Conservation (phyloP, 2,888 invertebrate genomes). For the Philereme vetulata region DNA sequence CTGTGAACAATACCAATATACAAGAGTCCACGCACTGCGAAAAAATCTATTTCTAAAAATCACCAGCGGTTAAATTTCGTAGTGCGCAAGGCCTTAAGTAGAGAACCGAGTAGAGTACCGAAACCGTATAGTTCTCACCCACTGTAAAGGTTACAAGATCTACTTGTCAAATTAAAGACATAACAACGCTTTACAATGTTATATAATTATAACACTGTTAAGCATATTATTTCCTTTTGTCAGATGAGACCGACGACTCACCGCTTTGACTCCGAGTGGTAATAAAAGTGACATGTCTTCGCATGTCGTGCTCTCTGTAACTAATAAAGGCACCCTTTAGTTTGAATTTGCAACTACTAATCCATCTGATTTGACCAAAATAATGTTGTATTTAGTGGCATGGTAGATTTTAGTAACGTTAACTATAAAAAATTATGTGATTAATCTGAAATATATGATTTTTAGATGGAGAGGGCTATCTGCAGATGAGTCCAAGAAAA, state of each 20-base stretch:
- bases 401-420: neutral
- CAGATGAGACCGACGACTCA: slow-evolving; percentile 65
- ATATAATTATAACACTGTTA: no score
- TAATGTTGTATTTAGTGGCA: slow-evolving; percentile 19
- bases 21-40: no score
- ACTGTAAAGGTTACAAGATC: no score
- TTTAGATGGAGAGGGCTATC: slow-evolving; percentile 82
- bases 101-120: no score
- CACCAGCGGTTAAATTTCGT: no score
- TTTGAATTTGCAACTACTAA: slow-evolving; percentile 34
- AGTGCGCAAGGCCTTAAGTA: no score
- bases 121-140: no score
- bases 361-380: neutral
- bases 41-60: no score
- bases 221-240: slow-evolving; percentile 47
- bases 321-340: slow-evolving; percentile 43
- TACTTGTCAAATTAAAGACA: no score
- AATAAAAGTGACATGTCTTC: slow-evolving; percentile 47
- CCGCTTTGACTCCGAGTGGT: slow-evolving; percentile 57
- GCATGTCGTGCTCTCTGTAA: slow-evolving; percentile 45
- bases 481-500: slow-evolving; percentile 84
- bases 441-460: neutral
- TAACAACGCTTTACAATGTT: no score
- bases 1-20: no score
- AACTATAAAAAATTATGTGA: neutral